Evolutionary conservation across 2,113 vertebrate genomes (phyloP).

Genomic region (Dasyurus viverrinus): DNA sequence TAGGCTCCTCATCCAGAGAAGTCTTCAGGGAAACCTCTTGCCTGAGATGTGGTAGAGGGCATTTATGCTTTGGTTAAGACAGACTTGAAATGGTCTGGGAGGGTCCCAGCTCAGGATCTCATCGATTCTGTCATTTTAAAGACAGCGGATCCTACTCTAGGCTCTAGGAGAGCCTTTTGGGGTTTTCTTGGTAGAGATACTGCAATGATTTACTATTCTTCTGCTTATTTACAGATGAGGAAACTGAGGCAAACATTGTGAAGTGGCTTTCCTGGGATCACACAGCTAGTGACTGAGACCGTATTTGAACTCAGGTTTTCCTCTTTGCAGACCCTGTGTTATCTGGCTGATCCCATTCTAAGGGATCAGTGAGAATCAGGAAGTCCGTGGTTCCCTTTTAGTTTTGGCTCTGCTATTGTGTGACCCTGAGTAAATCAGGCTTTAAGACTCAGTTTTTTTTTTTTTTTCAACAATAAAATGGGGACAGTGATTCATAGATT

Average conservation of each 20-base stretch:
- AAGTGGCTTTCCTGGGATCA: not conserved
- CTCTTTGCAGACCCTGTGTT: not conserved
- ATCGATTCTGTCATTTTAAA: not conserved
- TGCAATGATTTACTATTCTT: not conserved
- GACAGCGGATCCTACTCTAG: too few species aligned
- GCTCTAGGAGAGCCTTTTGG: not conserved
- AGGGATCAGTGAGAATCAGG: not conserved
- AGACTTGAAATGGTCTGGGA: not conserved
- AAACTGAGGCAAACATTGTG: not conserved
- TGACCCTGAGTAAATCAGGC: not conserved
- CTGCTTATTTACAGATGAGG: not conserved
- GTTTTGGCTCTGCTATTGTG: not conserved
- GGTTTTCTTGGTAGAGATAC: not conserved
- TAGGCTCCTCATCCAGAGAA: not conserved
- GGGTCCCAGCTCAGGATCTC: not conserved
- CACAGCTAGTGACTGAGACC: not conserved
- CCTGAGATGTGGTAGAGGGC: too few species aligned
- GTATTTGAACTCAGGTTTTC: not conserved
- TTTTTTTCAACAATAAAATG: not conserved
- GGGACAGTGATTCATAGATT: not conserved
- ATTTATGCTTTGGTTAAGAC: not conserved
- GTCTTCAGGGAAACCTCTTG: not conserved
- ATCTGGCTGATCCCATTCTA: not conserved
- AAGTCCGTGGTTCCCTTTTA: not conserved
- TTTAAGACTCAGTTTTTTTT: not conserved